These are phyloP conservation scores for Peromyscus maniculatus DNA, from an alignment of 2,113 vertebrate species.

Conservation along the genomic window DNA sequence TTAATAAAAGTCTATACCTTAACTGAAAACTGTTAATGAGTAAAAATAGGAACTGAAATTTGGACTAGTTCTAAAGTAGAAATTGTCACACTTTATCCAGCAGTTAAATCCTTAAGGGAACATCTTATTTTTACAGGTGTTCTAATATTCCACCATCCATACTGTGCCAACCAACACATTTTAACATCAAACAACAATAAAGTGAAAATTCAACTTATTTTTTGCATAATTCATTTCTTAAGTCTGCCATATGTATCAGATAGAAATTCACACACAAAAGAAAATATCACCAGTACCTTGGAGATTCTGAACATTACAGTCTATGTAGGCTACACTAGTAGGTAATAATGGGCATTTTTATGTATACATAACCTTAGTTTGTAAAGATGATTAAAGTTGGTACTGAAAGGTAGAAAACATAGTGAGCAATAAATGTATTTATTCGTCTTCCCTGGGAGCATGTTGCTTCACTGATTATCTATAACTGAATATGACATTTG, in stretches of 20 bases:
- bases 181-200: neutral
- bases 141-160: slow-evolving; percentile 13
- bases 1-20: slow-evolving; percentile 62
- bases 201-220: neutral
- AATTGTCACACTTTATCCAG: slow-evolving; percentile 58
- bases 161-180: neutral
- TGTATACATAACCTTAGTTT: slow-evolving; percentile 4
- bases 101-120: slow-evolving; percentile 5
- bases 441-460: neutral
- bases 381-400: neutral
- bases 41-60: slow-evolving; percentile 59
- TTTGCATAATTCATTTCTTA: slow-evolving; percentile 10
- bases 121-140: slow-evolving; percentile 40
- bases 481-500: neutral
- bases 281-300: neutral
- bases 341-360: neutral
- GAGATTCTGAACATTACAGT: slow-evolving; percentile 7
- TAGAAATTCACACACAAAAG: neutral
- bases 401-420: neutral
- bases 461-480: neutral
- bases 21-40: slow-evolving; percentile 46
- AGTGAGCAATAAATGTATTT: neutral
- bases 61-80: slow-evolving; percentile 35
- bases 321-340: neutral
- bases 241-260: neutral